A percentile compares a stretch with the other conserved stretches of the same genome.
Conservation (phyloP, 2,113 vertebrate species). For the Rafetus swinhoei region DNA sequence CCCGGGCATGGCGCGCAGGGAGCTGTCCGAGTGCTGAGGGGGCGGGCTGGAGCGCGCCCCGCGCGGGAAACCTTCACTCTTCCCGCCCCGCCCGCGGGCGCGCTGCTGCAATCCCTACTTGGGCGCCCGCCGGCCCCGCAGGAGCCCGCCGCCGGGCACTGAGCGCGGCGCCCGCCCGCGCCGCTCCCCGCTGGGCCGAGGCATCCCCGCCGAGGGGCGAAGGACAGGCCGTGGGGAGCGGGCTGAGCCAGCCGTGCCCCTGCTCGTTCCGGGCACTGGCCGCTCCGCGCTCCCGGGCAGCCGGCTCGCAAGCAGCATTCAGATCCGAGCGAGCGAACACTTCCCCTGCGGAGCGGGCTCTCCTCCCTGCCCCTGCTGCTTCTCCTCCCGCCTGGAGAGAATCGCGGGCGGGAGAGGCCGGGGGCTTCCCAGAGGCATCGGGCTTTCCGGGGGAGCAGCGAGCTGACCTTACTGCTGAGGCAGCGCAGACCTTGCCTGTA, state of each 20-base stretch:
- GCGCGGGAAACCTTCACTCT: neutral
- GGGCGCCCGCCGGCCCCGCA: slow-evolving; percentile 17
- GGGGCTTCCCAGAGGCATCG: neutral
- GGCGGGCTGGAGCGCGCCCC: neutral
- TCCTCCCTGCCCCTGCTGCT: slow-evolving; percentile 25
- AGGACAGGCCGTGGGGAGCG: neutral
- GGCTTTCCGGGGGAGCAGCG: neutral
- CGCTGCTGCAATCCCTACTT: neutral
- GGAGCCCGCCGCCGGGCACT: neutral
- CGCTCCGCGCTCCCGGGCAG: neutral
- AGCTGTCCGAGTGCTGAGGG: neutral
- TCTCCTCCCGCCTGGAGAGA: slow-evolving; percentile 60
- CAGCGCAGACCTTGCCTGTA: slow-evolving; percentile 23
- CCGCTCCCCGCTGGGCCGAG: slow-evolving; percentile 55
- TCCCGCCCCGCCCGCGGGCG: neutral
- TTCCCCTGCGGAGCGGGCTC: slow-evolving; percentile 52
- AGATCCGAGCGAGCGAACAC: slow-evolving; percentile 44
- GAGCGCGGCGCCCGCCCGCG: slow-evolving; percentile 28
- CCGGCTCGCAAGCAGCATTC: neutral
- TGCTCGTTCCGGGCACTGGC: neutral
- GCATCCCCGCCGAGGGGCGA: neutral
- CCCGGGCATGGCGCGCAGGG: neutral
- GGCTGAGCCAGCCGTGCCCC: slow-evolving; percentile 40
- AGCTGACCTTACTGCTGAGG: slow-evolving; percentile 35
- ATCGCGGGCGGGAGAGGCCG: slow-evolving; percentile 4